A percentile compares a stretch with the other conserved stretches of the same genome.
phyloP scores from a whole-genome alignment of 2,888 invertebrate genomes.

The Macrosoma leucophasiata region DNA sequence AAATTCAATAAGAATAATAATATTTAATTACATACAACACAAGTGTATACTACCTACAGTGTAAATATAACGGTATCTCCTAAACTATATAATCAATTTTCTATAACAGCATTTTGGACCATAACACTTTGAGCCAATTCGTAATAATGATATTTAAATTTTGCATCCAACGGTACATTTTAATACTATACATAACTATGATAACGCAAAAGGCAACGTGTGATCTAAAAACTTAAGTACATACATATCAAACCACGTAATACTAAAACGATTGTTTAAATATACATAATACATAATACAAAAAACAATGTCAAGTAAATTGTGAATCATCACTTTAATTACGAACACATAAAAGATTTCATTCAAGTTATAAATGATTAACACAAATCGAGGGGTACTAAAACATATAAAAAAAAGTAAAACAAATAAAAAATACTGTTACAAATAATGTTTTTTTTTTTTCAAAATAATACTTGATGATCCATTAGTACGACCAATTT shows the following conservation, averaged over 20 bases:
- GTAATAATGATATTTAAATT: too few relatives aligned
- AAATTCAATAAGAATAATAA: constrained; percentile 53
- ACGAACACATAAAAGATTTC: too few relatives aligned
- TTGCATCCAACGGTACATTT: not conserved
- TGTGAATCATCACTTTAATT: constrained; percentile 17
- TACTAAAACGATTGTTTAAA: too few relatives aligned
- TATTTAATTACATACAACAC: constrained; percentile 65
- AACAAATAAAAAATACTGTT: too few relatives aligned
- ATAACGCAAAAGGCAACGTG: constrained; percentile 23
- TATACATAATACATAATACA: too few relatives aligned
- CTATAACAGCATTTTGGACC: constrained; percentile 39
- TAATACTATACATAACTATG: constrained; percentile 5
- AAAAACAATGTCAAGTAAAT: constrained; percentile 16
- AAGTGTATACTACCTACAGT: constrained; percentile 52
- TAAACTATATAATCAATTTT: constrained; percentile 38
- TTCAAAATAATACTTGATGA: too few relatives aligned
- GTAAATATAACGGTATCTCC: constrained; percentile 48
- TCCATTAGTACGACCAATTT: too few relatives aligned
- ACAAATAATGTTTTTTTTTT: too few relatives aligned
- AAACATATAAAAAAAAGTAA: too few relatives aligned
- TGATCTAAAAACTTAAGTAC: constrained; percentile 27
- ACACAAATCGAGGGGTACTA: too few relatives aligned
- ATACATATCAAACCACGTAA: too few relatives aligned
- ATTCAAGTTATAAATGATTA: too few relatives aligned
- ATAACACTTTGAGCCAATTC: constrained; percentile 39